These are phyloP conservation scores for Gastrophysa polygoni DNA, from an alignment of 2,888 invertebrate genomes.

Conservation along the genomic window DNA sequence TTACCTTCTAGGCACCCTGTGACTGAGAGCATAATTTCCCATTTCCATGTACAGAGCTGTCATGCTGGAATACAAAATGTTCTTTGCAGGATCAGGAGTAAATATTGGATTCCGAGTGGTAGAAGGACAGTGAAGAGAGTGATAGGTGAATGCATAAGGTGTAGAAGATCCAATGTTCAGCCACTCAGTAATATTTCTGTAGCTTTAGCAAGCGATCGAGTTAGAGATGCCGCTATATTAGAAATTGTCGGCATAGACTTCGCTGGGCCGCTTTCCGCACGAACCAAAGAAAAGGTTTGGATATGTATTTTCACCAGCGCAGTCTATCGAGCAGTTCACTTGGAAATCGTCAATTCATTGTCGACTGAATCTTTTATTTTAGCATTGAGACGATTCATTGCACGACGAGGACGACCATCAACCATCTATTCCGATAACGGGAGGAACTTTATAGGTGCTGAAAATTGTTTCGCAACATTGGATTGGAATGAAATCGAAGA, in stretches of 20 bases:
- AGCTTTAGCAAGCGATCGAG: slow-evolving; percentile 43
- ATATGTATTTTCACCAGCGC: slow-evolving; percentile 53
- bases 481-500: slow-evolving; percentile 18
- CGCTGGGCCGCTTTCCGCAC: too few relatives aligned
- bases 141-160: slow-evolving; percentile 28
- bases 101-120: slow-evolving; percentile 31
- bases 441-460: slow-evolving; percentile 49
- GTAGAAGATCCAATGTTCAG: slow-evolving; percentile 31
- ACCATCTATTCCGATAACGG: slow-evolving; percentile 53
- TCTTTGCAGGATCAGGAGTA: slow-evolving; percentile 22
- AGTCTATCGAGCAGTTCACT: slow-evolving; percentile 49
- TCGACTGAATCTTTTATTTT: slow-evolving; percentile 45
- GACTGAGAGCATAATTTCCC: background rate
- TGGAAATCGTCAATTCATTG: slow-evolving; percentile 49
- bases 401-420: too few relatives aligned
- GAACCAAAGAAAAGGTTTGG: slow-evolving; percentile 49
- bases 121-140: slow-evolving; percentile 21
- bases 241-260: slow-evolving; percentile 49
- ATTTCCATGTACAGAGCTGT: background rate
- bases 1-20: slow-evolving; percentile 12
- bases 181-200: slow-evolving; percentile 28
- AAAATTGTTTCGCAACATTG: too few relatives aligned
- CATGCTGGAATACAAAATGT: slow-evolving; percentile 23
- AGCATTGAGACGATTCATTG: slow-evolving; percentile 47
- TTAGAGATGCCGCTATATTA: slow-evolving; percentile 40